These are phyloP conservation scores for Heptranchias perlo DNA, from an alignment of 2,113 vertebrate genomes.

Conservation along the genomic window DNA sequence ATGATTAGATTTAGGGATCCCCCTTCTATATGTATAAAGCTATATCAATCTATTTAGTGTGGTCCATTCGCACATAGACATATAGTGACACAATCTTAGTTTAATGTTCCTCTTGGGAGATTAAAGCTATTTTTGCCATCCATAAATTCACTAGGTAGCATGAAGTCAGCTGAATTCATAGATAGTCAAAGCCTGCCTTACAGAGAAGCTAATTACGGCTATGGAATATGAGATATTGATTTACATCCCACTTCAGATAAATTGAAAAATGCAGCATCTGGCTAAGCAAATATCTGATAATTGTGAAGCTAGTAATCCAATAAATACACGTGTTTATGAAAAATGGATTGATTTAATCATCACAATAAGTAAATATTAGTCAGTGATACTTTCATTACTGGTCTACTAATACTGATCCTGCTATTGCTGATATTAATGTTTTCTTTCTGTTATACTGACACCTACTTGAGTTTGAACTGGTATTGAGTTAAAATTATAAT, in stretches of 20 bases:
- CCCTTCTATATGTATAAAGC: background rate
- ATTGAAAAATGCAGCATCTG: conserved; percentile 21
- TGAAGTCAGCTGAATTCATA: conserved; percentile 27
- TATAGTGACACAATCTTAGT: background rate
- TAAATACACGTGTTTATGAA: background rate
- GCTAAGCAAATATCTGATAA: background rate
- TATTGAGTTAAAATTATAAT: too few species aligned
- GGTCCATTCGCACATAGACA: background rate
- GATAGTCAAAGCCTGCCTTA: background rate
- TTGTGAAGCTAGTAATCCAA: background rate
- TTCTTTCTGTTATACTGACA: background rate
- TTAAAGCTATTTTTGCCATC: background rate
- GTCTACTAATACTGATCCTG: background rate
- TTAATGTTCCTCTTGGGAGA: conserved; percentile 23
- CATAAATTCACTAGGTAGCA: background rate
- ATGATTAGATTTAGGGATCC: background rate
- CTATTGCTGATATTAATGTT: background rate
- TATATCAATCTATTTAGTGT: background rate
- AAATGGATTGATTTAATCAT: background rate
- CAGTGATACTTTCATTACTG: background rate
- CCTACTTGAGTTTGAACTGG: background rate
- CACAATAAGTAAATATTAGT: background rate
- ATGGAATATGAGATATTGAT: conserved; percentile 30
- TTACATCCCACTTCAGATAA: background rate
- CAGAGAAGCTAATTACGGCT: conserved; percentile 12